Conservation (phyloP, 2,797 vertebrate genomes). For the Spinus olivaceus region DNA sequence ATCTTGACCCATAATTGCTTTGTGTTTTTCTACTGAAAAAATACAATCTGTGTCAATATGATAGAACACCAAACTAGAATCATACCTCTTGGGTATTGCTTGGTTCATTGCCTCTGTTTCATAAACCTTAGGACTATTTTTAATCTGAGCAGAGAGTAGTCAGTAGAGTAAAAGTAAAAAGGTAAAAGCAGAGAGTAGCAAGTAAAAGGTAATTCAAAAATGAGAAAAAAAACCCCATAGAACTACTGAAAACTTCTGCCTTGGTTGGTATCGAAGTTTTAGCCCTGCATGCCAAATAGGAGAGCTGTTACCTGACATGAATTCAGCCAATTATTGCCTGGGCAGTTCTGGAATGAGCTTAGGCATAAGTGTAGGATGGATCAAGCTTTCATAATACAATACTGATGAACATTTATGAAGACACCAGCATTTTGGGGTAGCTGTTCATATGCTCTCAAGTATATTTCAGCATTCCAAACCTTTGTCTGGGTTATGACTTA, state of each 20-base stretch:
- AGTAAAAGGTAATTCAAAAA: not conserved
- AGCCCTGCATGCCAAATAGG: not conserved
- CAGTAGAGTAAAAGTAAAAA: not conserved
- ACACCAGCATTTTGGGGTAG: not conserved
- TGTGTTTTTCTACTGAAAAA: not conserved
- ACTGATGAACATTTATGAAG: not conserved
- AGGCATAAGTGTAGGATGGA: rapidly evolving
- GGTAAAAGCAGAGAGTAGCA: not conserved
- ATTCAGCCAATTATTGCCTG: not conserved
- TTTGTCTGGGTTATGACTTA: not conserved
- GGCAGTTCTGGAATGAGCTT: not conserved
- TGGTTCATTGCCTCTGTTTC: not conserved
- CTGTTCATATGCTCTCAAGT: not conserved
- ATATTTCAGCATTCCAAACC: not conserved
- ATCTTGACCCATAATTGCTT: not conserved
- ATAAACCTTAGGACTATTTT: not conserved
- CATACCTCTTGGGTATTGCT: not conserved
- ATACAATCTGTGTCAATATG: not conserved
- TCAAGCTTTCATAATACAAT: not conserved
- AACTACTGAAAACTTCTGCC: not conserved
- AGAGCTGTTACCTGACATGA: not conserved
- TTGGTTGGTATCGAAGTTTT: not conserved
- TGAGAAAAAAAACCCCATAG: no score
- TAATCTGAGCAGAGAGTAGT: not conserved
- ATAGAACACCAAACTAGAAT: not conserved